Percentiles rank a stretch among this genome's conserved stretches.
Evolutionary conservation across 2,797 vertebrate species (phyloP).

Genomic region (Dicrostonyx torquatus): DNA sequence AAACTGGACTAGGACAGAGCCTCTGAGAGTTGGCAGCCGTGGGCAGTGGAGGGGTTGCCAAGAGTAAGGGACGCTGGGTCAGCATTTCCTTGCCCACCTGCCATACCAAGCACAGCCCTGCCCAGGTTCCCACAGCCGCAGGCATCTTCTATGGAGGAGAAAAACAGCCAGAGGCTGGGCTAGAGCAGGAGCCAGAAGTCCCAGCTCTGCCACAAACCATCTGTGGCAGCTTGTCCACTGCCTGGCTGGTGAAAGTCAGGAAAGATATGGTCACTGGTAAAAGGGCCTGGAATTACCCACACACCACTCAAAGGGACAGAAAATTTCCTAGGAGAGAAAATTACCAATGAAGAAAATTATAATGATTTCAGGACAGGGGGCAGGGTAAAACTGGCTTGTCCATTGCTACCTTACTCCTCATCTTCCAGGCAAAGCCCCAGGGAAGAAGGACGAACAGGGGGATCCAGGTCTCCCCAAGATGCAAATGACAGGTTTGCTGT

Average conservation of each 20-base stretch:
- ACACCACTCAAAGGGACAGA: not conserved
- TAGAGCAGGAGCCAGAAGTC: not conserved
- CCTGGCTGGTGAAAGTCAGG: rapidly evolving
- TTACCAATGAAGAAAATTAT: not conserved
- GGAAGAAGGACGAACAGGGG: not conserved
- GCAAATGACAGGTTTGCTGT: not conserved
- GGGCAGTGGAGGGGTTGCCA: conserved; percentile 27
- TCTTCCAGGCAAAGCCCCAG: not conserved
- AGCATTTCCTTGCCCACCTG: conserved; percentile 59
- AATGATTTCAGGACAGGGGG: not conserved
- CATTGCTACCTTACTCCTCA: not conserved
- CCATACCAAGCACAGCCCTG: not conserved
- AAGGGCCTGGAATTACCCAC: not conserved
- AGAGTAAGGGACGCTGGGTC: conserved; percentile 43
- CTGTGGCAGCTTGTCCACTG: not conserved
- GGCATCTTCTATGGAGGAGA: not conserved
- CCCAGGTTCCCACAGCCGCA: not conserved
- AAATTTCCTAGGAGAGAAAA: not conserved
- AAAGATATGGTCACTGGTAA: not conserved
- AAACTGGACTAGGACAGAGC: conserved; percentile 76
- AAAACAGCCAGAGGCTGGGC: no score
- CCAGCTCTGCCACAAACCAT: not conserved
- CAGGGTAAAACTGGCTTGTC: not conserved
- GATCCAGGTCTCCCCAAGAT: not conserved
- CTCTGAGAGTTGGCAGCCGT: conserved; percentile 59